Evolutionary conservation across 2,888 invertebrate species (phyloP).

Genomic region (Hydrotaea cyrtoneurina): DNA sequence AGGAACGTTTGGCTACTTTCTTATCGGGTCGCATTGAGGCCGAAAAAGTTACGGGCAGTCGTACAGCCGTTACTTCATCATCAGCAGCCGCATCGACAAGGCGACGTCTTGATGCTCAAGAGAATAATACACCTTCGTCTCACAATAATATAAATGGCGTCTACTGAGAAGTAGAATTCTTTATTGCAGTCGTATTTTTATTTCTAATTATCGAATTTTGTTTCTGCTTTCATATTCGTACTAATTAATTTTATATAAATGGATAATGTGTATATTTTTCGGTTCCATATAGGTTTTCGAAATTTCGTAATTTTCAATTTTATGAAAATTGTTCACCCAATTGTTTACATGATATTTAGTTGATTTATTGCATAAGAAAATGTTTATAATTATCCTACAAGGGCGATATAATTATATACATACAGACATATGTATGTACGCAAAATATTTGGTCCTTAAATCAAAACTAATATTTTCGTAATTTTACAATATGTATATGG

Average conservation of each 20-base stretch:
- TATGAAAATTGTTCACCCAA: not conserved
- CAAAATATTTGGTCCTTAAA: not conserved
- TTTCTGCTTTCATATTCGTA: slow-evolving; percentile 74
- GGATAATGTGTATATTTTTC: not conserved
- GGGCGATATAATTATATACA: not conserved
- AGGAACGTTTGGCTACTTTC: slow-evolving; percentile 86
- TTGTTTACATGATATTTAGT: not conserved
- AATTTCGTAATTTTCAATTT: not conserved
- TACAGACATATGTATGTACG: not conserved
- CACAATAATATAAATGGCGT: slow-evolving; percentile 81
- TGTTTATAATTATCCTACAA: not conserved
- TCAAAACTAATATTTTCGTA: not conserved
- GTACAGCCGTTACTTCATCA: slow-evolving; percentile 77
- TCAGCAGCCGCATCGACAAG: slow-evolving; percentile 77
- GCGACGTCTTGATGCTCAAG: slow-evolving; percentile 79
- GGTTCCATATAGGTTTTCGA: too few relatives aligned
- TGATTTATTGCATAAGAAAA: slow-evolving; percentile 25
- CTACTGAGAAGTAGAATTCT: slow-evolving; percentile 78
- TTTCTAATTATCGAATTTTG: slow-evolving; percentile 77
- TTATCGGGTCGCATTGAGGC: slow-evolving; percentile 86
- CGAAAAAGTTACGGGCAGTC: slow-evolving; percentile 82
- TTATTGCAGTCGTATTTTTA: slow-evolving; percentile 76
- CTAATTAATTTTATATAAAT: slow-evolving; percentile 66
- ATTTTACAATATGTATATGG: too few relatives aligned
- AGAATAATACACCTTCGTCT: slow-evolving; percentile 75